These are phyloP conservation scores for Drosophila lini DNA, from an alignment of 1,140 invertebrate species.

Conservation along the genomic window DNA sequence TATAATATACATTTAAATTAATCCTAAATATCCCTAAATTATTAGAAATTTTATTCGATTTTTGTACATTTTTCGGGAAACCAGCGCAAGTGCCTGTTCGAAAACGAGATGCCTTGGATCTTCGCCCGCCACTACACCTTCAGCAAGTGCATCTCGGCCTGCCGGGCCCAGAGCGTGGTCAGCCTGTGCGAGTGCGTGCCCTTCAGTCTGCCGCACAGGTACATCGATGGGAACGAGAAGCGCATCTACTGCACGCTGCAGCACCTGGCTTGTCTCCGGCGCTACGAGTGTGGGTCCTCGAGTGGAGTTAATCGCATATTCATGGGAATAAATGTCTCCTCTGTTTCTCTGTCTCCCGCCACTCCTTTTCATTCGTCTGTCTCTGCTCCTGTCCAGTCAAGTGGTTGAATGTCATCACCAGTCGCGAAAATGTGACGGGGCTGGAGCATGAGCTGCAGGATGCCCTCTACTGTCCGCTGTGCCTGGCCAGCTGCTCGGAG, in stretches of 20 bases:
- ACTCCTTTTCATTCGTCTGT: not conserved
- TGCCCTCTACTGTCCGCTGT: constrained; percentile 77
- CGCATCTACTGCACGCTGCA: constrained; percentile 75
- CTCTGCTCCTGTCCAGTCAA: constrained; percentile 59
- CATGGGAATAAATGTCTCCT: constrained; percentile 37
- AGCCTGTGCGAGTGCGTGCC: constrained; percentile 86
- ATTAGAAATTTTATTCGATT: too few species aligned
- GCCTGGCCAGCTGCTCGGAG: constrained; percentile 71
- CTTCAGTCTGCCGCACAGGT: constrained; percentile 85
- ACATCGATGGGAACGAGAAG: constrained; percentile 49
- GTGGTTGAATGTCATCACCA: constrained; percentile 82
- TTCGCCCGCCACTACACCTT: constrained; percentile 63
- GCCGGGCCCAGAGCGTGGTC: constrained; percentile 85
- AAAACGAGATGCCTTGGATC: constrained; percentile 83
- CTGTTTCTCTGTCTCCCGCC: not conserved
- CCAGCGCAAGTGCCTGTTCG: constrained; percentile 78
- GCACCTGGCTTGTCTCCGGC: constrained; percentile 71
- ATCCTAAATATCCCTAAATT: not conserved
- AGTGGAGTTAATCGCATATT: constrained; percentile 36
- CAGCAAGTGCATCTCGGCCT: constrained; percentile 86
- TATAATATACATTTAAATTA: not conserved
- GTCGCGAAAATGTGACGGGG: constrained; percentile 62
- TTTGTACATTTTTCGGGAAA: not conserved
- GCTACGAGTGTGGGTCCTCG: constrained; percentile 66
- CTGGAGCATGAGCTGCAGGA: constrained; percentile 82